Evolutionary conservation across 1,140 invertebrate genomes (phyloP).

Genomic region (Achroia grisella): DNA sequence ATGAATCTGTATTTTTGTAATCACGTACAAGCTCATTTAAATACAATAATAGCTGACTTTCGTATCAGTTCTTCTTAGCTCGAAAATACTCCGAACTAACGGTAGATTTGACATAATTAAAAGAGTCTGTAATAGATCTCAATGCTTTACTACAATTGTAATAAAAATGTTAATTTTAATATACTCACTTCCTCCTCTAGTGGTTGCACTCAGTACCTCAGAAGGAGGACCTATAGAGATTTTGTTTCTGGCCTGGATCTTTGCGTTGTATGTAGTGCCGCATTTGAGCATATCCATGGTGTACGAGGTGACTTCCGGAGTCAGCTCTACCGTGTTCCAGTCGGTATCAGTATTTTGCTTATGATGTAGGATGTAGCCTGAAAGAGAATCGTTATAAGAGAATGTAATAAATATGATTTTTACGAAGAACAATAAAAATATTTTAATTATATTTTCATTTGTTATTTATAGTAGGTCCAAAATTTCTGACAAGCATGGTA

Average conservation of each 20-base stretch:
- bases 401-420: not conserved
- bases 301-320: slow-evolving; percentile 79
- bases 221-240: slow-evolving; percentile 82
- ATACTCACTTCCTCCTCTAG: slow-evolving; percentile 75
- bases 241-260: slow-evolving; percentile 81
- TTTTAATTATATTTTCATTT: no score
- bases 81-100: no score
- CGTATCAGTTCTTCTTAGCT: no score
- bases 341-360: slow-evolving; percentile 76
- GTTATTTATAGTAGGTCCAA: no score
- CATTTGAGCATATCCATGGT: slow-evolving; percentile 83
- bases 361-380: slow-evolving; percentile 80
- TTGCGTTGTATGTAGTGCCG: slow-evolving; percentile 80
- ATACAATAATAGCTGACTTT: no score
- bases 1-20: no score
- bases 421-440: no score
- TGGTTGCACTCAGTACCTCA: slow-evolving; percentile 77
- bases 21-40: no score
- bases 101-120: no score
- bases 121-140: no score
- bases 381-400: slow-evolving; percentile 2
- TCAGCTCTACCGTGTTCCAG: slow-evolving; percentile 79
- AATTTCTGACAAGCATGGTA: no score
- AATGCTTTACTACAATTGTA: no score
- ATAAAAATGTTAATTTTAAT: not conserved